Evolutionary conservation across 1,140 invertebrate species (phyloP).

Genomic region (Ephestia elutella): DNA sequence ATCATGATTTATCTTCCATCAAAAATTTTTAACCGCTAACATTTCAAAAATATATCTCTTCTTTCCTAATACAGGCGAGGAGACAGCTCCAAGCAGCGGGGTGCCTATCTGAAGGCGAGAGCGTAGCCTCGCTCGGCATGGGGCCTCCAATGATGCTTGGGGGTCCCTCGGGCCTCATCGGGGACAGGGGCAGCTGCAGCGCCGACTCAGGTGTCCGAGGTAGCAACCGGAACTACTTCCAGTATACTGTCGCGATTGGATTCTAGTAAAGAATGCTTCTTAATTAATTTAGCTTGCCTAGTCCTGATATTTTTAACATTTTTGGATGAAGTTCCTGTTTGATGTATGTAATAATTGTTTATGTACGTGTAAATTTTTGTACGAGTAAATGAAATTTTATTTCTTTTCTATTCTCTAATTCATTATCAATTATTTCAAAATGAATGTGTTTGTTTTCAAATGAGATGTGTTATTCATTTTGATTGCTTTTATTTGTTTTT

Average conservation of each 20-base stretch:
- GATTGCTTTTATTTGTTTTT: conserved; percentile 11
- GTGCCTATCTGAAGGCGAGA: conserved; percentile 84
- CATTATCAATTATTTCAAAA: too few species aligned
- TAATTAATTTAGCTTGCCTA: not conserved
- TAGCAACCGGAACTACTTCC: conserved; percentile 22
- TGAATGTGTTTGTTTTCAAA: too few species aligned
- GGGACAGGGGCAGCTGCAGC: conserved; percentile 88
- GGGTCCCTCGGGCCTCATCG: conserved; percentile 76
- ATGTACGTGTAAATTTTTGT: not conserved
- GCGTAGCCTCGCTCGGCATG: conserved; percentile 78
- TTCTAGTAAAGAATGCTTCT: not conserved
- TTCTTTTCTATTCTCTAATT: too few species aligned
- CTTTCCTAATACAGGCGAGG: conserved; percentile 28
- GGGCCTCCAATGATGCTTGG: conserved; percentile 79
- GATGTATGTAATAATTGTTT: not conserved
- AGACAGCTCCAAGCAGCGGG: conserved; percentile 81
- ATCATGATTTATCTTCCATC: too few species aligned
- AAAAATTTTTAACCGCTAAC: not conserved
- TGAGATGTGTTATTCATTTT: not conserved
- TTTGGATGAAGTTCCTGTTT: conserved; percentile 3
- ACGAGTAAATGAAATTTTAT: too few species aligned
- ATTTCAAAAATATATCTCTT: not conserved
- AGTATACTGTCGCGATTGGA: not conserved
- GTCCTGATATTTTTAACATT: too few species aligned
- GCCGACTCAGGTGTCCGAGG: conserved; percentile 87